Conservation (phyloP, 2,888 invertebrate species). For the Camptogramma bilineatum region DNA sequence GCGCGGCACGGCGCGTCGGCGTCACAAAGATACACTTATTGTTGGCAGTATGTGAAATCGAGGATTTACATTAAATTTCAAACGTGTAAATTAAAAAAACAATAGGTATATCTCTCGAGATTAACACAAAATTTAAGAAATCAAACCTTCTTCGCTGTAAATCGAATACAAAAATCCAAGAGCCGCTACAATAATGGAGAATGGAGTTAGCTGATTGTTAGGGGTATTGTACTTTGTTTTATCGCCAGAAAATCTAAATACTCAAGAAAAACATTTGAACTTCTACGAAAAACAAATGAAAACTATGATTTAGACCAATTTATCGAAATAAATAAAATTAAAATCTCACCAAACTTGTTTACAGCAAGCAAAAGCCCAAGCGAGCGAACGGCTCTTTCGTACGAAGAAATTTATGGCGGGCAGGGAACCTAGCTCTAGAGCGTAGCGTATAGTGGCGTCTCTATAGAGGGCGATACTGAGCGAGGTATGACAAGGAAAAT, state of each 20-base stretch:
- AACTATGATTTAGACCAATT: slow-evolving; percentile 36
- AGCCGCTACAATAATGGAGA: slow-evolving; percentile 28
- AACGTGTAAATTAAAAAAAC: neutral
- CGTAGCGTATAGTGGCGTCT: slow-evolving; percentile 71
- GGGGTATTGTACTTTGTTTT: slow-evolving; percentile 5
- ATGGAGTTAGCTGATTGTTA: slow-evolving; percentile 28
- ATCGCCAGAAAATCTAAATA: neutral
- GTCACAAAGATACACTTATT: slow-evolving; percentile 23
- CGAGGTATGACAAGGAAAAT: slow-evolving; percentile 6
- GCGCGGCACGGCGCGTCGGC: slow-evolving; percentile 40
- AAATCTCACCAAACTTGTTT: slow-evolving; percentile 78
- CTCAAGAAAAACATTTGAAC: neutral
- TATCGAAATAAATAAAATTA: slow-evolving; percentile 29
- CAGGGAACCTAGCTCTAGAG: slow-evolving; percentile 41
- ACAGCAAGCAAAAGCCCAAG: slow-evolving; percentile 69
- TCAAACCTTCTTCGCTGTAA: neutral
- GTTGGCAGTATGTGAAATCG: slow-evolving; percentile 13
- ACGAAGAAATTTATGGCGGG: slow-evolving; percentile 76
- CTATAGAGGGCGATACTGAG: slow-evolving; percentile 76
- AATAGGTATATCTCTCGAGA: neutral
- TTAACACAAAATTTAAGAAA: neutral
- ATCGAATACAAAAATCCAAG: slow-evolving; percentile 6
- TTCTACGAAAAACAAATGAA: slow-evolving; percentile 18
- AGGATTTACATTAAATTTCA: slow-evolving; percentile 7
- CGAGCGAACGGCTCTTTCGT: slow-evolving; percentile 55